Percentiles rank a stretch among this genome's conserved stretches.
phyloP scores from a whole-genome alignment of 2,888 invertebrate species.

The Melolontha melolontha region DNA sequence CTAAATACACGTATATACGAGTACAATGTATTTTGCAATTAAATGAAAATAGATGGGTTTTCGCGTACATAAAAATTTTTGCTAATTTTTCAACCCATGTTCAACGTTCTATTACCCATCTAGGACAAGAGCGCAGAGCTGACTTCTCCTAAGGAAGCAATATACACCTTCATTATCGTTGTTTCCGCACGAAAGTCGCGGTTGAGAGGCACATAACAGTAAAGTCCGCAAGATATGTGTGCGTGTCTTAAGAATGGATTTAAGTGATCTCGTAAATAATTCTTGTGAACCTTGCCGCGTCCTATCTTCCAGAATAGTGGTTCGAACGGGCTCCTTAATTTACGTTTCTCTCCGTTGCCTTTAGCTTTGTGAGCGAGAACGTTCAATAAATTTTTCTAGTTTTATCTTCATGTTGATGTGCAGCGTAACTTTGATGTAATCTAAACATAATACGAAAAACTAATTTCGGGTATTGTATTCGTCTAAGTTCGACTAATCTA shows the following conservation, averaged over 20 bases:
- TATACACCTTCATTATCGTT: constrained; percentile 53
- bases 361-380: constrained; percentile 27
- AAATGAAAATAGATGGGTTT: too few relatives aligned
- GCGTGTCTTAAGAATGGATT: constrained; percentile 49
- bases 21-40: too few relatives aligned
- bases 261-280: constrained; percentile 42
- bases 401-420: constrained; percentile 8
- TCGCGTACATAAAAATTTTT: constrained; percentile 20
- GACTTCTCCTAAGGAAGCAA: constrained; percentile 52
- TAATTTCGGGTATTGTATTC: too few relatives aligned
- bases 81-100: constrained; percentile 24
- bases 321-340: constrained; percentile 36
- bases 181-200: constrained; percentile 47
- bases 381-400: constrained; percentile 27
- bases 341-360: constrained; percentile 20
- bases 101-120: constrained; percentile 30
- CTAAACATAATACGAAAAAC: constrained; percentile 3
- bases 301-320: constrained; percentile 31
- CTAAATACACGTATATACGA: too few relatives aligned
- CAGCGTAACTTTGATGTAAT: constrained; percentile 5
- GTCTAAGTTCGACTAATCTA: too few relatives aligned
- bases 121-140: constrained; percentile 22
- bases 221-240: constrained; percentile 53
- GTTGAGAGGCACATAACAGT: constrained; percentile 47
- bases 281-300: constrained; percentile 31